Evolutionary conservation across 2,113 vertebrate genomes (phyloP), one percentile per base, ranked within the genome.

Genomic region (Campylomormyrus numenius): DNA sequence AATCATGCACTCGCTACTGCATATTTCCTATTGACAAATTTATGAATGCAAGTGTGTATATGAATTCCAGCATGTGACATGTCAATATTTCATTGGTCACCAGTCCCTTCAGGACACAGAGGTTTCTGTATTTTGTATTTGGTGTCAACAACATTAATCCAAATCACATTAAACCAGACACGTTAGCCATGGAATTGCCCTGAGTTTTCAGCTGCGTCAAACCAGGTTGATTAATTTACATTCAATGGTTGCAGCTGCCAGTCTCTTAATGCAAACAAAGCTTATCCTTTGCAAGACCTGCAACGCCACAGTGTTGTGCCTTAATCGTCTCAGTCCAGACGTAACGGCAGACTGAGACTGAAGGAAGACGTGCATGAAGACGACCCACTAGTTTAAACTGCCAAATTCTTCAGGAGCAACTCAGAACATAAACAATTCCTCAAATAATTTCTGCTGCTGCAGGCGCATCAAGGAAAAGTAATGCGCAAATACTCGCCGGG

Each of bases 41-140:
- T 42, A 89, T 91, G 93, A 85, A 39, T 48, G 17, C 6, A 46
- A 10, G 83, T 48, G 45, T 48, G 80, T 42, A 19, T 27, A 27
- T 21, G 52, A 56, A 56, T 77, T 77, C 17, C 74, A 80, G 31
- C 35, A 6, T 35, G 17, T 31, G 74, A 39, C 6, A 8, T 42
- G 35, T 80, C 74, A 80, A 11, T 80, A 3, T 80, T 27, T 35
- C 35, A 8, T 42, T 19, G 74, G 15, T 74, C 31, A 35, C 66
- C 66, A 35, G 27, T 39, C 35, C 7, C 17, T 19, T 35, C 15
- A 35, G 27, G 70, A 31, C 13, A 77, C 11, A 39, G 74, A 39
- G 35, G 1, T 80, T 80, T 35, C 74, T 39, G 70, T 15, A 39
- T 42, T 80, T 19, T 80, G 74, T 19, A 13, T 80, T 11, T 31